Evolutionary conservation across 2,797 vertebrate species (phyloP).

Genomic region (Aldrovandia affinis): DNA sequence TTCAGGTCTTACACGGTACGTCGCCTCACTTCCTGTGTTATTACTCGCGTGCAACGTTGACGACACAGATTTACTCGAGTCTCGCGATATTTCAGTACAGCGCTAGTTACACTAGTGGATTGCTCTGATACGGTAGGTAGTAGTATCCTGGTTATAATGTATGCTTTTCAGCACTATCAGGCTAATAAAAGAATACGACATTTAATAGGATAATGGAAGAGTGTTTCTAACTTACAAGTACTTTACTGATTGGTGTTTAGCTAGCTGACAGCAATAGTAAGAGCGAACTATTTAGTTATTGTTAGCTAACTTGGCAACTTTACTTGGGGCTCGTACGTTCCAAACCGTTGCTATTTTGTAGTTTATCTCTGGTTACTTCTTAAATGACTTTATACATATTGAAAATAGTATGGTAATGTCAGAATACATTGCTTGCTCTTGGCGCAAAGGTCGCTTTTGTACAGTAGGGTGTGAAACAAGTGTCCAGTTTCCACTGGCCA

Average conservation of each 20-base stretch:
- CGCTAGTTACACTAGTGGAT: background rate
- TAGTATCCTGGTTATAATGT: background rate
- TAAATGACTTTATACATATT: background rate
- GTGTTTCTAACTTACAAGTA: background rate
- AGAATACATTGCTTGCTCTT: background rate
- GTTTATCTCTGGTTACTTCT: background rate
- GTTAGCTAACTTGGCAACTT: background rate
- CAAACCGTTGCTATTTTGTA: background rate
- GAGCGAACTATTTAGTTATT: background rate
- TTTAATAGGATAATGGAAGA: background rate
- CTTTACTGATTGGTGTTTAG: background rate
- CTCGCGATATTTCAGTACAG: background rate
- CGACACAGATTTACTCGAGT: background rate
- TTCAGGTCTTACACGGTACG: background rate
- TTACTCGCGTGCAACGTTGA: background rate
- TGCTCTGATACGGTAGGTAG: background rate
- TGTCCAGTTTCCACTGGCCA: background rate
- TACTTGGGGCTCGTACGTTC: background rate
- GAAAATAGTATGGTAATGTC: background rate
- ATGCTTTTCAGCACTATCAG: background rate
- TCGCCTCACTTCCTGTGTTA: background rate
- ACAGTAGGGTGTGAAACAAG: background rate
- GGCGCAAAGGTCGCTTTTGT: background rate
- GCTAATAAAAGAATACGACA: no score
- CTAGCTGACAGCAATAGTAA: background rate